Percentiles rank a stretch among this genome's conserved stretches.
Conservation (phyloP, 2,888 invertebrate species). For the Cheilosia urbana region DNA sequence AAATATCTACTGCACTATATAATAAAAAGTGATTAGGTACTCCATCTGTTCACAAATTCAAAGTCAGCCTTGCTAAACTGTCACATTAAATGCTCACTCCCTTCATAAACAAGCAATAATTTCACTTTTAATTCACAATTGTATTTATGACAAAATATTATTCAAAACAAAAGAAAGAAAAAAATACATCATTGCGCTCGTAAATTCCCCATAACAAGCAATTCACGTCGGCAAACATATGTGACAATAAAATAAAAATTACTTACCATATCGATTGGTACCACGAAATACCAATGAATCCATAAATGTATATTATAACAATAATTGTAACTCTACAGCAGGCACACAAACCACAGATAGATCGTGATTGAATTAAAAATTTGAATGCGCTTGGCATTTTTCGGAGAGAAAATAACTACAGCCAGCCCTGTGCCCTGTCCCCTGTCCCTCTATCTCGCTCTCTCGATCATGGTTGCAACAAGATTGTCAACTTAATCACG, state of each 20-base stretch:
- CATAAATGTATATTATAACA: not conserved
- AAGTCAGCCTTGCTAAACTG: too few relatives aligned
- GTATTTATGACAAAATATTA: not conserved
- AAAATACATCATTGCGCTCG: conserved; percentile 2
- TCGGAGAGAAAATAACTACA: conserved; percentile 22
- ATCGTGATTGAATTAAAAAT: conserved; percentile 70
- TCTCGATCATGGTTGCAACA: not conserved
- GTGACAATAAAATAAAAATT: conserved; percentile 71
- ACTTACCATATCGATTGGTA: conserved; percentile 70
- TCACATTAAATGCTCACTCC: too few relatives aligned
- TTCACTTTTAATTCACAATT: not conserved
- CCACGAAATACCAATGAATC: conserved; percentile 58
- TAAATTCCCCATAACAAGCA: conserved; percentile 67
- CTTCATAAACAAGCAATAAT: too few relatives aligned
- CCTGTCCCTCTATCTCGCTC: not conserved
- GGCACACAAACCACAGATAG: conserved; percentile 13
- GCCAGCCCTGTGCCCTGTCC: too few relatives aligned
- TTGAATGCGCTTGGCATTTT: conserved; percentile 54
- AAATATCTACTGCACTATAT: too few relatives aligned
- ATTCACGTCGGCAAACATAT: conserved; percentile 63
- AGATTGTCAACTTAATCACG: conserved; percentile 66
- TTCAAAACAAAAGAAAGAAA: not conserved
- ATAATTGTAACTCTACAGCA: not conserved
- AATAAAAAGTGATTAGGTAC: too few relatives aligned
- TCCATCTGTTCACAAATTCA: not conserved